Evolutionary conservation across 2,888 invertebrate species (phyloP).

Genomic region (Stenolophus ochropezus): DNA sequence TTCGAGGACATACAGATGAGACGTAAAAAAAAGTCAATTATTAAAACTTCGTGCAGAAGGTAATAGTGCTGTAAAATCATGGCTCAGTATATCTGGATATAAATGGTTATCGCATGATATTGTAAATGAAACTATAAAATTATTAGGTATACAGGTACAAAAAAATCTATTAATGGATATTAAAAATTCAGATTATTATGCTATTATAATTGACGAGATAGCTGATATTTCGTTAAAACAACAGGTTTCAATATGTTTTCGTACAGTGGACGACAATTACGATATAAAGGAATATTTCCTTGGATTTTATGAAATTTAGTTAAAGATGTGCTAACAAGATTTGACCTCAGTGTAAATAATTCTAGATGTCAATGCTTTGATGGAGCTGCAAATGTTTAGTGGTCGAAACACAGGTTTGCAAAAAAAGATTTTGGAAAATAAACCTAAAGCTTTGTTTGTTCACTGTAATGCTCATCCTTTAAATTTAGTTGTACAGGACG

Average conservation of each 20-base stretch:
- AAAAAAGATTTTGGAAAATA: neutral
- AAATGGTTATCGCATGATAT: too few species aligned
- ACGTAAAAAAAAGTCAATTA: slow-evolving; percentile 3
- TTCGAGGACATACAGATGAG: slow-evolving; percentile 38
- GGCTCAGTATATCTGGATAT: too few species aligned
- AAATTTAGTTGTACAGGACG: too few species aligned
- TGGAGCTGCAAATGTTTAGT: slow-evolving; percentile 3
- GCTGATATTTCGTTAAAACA: neutral
- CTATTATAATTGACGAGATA: neutral
- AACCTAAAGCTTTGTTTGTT: neutral
- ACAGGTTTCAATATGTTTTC: neutral
- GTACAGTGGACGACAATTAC: neutral
- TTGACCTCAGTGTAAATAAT: neutral
- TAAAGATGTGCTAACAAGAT: neutral
- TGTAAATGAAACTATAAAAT: slow-evolving; percentile 30
- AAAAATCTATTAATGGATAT: too few species aligned
- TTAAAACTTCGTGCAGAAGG: slow-evolving; percentile 30
- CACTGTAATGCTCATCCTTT: neutral
- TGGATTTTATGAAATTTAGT: neutral
- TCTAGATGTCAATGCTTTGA: too few species aligned
- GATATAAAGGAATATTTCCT: too few species aligned
- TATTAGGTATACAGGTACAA: neutral
- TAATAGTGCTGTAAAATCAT: neutral
- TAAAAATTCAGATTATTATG: neutral
- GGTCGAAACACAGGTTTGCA: neutral